Conservation (phyloP, 1,140 invertebrate species). For the Hesperophylax magnus region DNA sequence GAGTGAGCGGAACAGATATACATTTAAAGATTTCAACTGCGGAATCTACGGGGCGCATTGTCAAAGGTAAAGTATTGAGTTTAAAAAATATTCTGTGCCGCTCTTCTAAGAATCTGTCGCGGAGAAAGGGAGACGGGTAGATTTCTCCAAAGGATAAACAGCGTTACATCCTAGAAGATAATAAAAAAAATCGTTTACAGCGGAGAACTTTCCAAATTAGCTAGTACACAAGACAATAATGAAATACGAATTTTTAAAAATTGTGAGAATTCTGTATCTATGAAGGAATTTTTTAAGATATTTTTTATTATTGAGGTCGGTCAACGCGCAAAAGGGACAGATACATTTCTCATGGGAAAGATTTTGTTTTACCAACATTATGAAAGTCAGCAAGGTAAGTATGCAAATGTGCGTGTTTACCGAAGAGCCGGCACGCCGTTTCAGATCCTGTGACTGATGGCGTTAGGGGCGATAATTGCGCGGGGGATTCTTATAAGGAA, state of each 20-base stretch:
- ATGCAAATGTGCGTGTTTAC: constrained; percentile 56
- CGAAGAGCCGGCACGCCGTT: background rate
- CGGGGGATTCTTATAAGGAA: constrained; percentile 5
- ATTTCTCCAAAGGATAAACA: background rate
- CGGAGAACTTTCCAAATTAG: background rate
- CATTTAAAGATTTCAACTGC: constrained; percentile 44
- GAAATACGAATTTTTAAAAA: background rate
- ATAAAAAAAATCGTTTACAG: background rate
- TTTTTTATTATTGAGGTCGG: background rate
- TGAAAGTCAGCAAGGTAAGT: constrained; percentile 55
- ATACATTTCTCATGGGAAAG: constrained; percentile 48
- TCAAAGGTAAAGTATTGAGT: constrained; percentile 42
- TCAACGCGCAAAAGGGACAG: constrained; percentile 43
- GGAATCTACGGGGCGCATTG: constrained; percentile 38
- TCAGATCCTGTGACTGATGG: background rate
- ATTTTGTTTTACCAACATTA: constrained; percentile 46
- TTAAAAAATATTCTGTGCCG: constrained; percentile 45
- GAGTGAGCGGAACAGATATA: constrained; percentile 43
- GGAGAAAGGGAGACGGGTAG: constrained; percentile 4
- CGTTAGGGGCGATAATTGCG: constrained; percentile 29
- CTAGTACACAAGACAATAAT: background rate
- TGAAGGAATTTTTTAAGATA: background rate
- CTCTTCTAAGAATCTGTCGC: constrained; percentile 41
- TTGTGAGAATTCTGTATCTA: background rate
- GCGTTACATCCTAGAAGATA: background rate